Evolutionary conservation across 2,113 vertebrate species (phyloP).

Genomic region (Aspidoscelis tigris): DNA sequence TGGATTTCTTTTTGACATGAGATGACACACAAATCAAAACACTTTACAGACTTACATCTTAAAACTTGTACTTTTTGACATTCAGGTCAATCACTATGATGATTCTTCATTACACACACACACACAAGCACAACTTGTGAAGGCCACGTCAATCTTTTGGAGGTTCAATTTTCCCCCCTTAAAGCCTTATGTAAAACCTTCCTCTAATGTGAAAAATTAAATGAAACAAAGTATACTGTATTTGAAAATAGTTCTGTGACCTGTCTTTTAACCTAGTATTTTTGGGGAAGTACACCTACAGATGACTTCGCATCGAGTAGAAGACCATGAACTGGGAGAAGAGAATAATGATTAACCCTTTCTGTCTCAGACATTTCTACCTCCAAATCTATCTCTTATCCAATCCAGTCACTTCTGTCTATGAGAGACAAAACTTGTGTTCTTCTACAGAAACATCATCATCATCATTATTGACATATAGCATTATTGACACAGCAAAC

Average conservation of each 20-base stretch:
- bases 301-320: neutral
- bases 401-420: neutral
- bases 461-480: no score
- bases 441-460: no score
- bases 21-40: conserved; percentile 12
- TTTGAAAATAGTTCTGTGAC: neutral
- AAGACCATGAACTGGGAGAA: neutral
- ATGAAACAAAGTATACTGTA: no score
- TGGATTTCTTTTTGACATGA: neutral
- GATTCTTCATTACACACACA: neutral
- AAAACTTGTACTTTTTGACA: neutral
- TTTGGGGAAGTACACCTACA: neutral
- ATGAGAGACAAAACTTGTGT: neutral
- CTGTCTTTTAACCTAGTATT: neutral
- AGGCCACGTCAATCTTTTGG: neutral
- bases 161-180: neutral
- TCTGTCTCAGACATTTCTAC: neutral
- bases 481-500: no score
- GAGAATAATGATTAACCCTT: neutral
- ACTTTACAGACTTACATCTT: neutral
- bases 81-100: neutral
- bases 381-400: neutral
- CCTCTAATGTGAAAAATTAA: neutral
- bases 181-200: no score
- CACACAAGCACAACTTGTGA: neutral